Evolutionary conservation across 2,113 vertebrate species (phyloP).

Genomic region (Cryptoleucopteryx plumbea): DNA sequence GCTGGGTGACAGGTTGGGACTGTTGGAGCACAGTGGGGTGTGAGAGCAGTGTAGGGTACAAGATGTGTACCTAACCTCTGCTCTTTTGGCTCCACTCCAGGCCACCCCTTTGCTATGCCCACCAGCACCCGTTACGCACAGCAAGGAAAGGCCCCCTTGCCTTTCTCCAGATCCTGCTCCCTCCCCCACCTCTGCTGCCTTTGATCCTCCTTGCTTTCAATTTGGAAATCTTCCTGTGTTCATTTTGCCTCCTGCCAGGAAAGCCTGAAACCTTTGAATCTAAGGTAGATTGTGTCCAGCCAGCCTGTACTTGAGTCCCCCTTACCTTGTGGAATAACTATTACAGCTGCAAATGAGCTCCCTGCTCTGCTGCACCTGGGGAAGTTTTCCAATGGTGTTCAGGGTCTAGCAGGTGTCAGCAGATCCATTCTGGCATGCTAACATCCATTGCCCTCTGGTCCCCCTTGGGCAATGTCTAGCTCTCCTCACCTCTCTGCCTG

Average conservation of each 20-base stretch:
- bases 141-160: neutral
- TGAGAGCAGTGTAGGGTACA: neutral
- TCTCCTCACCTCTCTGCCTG: neutral
- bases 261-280: neutral
- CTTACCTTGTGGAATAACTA: neutral
- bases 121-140: neutral
- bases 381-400: neutral
- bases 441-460: neutral
- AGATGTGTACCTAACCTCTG: neutral
- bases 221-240: neutral
- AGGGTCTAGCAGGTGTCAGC: neutral
- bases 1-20: neutral
- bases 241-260: neutral
- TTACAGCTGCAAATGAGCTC: neutral
- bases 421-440: neutral
- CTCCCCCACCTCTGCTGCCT: neutral
- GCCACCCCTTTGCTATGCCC: neutral
- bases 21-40: neutral
- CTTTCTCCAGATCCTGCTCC: neutral
- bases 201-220: neutral
- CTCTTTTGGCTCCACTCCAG: neutral
- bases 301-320: neutral
- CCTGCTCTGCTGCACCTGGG: neutral
- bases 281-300: neutral
- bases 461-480: neutral